These are phyloP conservation scores for Nymphalis urticae DNA, from an alignment of 2,888 invertebrate species.

Conservation along the genomic window DNA sequence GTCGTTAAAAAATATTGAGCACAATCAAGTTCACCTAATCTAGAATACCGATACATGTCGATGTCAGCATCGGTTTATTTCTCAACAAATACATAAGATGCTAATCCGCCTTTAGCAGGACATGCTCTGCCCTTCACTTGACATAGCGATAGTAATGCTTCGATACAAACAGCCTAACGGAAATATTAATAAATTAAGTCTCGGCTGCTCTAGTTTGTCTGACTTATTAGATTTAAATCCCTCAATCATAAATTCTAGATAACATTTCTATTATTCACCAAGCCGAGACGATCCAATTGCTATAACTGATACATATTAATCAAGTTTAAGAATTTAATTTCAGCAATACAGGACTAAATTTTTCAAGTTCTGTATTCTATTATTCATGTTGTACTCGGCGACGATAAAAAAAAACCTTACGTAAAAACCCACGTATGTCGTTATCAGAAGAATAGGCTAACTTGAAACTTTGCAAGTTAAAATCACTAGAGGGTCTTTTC, in stretches of 20 bases:
- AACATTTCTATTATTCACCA: slow-evolving; percentile 10
- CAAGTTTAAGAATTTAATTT: not conserved
- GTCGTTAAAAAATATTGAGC: no score
- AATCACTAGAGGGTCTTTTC: no score
- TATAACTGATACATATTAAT: not conserved
- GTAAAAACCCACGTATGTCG: no score
- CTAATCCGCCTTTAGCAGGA: slow-evolving; percentile 17
- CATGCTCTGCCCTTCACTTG: slow-evolving; percentile 23
- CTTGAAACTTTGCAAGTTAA: no score
- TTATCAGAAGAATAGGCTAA: no score
- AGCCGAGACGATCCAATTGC: not conserved
- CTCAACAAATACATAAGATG: slow-evolving; percentile 30
- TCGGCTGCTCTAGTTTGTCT: slow-evolving; percentile 7
- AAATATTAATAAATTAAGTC: slow-evolving; percentile 27
- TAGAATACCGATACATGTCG: not conserved
- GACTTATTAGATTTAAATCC: slow-evolving; percentile 12
- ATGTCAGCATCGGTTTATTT: slow-evolving; percentile 23
- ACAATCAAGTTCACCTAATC: not conserved
- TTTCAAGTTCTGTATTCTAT: no score
- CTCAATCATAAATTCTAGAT: not conserved
- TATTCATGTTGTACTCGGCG: no score
- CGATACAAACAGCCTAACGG: slow-evolving; percentile 24
- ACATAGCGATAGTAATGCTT: slow-evolving; percentile 13
- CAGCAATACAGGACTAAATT: not conserved
- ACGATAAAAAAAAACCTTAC: no score